Evolutionary conservation across 2,888 invertebrate genomes (phyloP), one percentile per base, ranked within the genome.

Genomic region (Cantharis lateralis): DNA sequence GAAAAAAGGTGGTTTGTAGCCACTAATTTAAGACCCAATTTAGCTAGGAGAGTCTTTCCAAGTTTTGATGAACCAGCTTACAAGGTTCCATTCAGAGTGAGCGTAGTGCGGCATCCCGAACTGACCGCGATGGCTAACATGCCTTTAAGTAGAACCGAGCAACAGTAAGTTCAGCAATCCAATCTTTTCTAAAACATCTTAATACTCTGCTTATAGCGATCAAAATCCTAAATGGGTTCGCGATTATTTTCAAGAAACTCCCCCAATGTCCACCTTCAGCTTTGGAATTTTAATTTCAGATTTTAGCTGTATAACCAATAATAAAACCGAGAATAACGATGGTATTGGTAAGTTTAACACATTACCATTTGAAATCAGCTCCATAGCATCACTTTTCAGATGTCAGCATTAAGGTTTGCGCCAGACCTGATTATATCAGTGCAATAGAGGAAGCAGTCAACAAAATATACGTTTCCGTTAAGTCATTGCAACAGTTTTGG

Each of bases 61-160:
- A 95, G 95, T 83, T 95, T 95, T 85, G 95, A 95, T 84, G 94
- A 95, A 83, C 95, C 95, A 0, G 91, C 91, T 0, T 93, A 92
- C 84, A 96, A 95, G 88, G 93, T 93, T 0, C 92, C 93, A 0
- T 93, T 94, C 83, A 90, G 91, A 61, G 85, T 92, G 68, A 93
- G 89, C 81, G 91, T 92, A 32, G 91, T 93, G 0, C 89, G 93
- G 7, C 92, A 92, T 0, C 89, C 89, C 70, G 88, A 87, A 48
- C 90, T 92, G 90, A 87, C 87, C 16, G 91, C 92, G 0, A 84
- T 93, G 10, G 93, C 94, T 74, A 95, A 94, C 82, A 93, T 91
- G 82, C 92, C 92, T 0, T 84, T 93, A 0, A 88, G 88, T 9
- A 89, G 84, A 72, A 91, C 90, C 11, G 90, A 90, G 78, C 90